Conservation (phyloP, 2,888 invertebrate species). For the Exephanes ischioxanthus region DNA sequence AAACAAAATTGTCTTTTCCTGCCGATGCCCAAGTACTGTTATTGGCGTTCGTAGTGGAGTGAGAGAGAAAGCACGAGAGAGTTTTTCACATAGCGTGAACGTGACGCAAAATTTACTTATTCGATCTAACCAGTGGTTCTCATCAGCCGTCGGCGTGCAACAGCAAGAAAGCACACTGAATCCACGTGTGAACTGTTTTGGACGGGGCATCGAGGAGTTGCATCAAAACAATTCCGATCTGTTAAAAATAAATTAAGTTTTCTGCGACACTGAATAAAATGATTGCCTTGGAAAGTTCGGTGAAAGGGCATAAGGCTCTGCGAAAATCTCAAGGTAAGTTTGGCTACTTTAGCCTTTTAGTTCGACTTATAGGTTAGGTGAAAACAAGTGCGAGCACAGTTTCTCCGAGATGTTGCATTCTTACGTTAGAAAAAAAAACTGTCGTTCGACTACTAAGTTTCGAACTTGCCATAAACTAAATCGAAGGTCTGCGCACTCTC, state of each 20-base stretch:
- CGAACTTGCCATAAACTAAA: not conserved
- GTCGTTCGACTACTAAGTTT: not conserved
- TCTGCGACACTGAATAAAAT: conserved; percentile 5
- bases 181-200: not conserved
- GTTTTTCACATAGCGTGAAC: too few relatives aligned
- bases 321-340: conserved; percentile 40
- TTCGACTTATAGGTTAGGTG: not conserved
- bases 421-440: not conserved
- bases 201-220: not conserved
- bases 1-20: too few relatives aligned
- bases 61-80: too few relatives aligned
- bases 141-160: not conserved
- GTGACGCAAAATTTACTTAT: too few relatives aligned
- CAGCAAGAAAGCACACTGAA: not conserved
- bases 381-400: not conserved
- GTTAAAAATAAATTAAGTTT: not conserved
- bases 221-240: not conserved
- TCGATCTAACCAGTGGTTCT: too few relatives aligned
- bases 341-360: not conserved
- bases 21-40: too few relatives aligned
- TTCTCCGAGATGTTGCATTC: not conserved
- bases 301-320: not conserved
- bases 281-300: conserved; percentile 39
- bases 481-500: not conserved
- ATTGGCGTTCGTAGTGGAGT: too few relatives aligned